A percentile compares a stretch with the other conserved stretches of the same genome.
These are phyloP conservation scores for Neoarius graeffei DNA, from an alignment of 2,113 vertebrate species.

Conservation along the genomic window DNA sequence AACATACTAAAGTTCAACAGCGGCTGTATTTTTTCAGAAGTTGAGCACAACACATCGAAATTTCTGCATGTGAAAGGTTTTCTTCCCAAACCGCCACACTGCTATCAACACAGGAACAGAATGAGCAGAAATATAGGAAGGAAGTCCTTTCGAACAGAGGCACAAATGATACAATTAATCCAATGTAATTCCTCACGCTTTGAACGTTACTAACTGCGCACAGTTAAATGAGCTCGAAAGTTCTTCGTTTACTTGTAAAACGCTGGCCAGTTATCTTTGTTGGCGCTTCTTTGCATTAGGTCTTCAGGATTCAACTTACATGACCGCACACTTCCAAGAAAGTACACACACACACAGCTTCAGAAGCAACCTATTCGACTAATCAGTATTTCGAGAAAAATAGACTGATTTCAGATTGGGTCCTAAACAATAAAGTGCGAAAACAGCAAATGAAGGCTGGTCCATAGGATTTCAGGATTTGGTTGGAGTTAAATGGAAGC, in stretches of 20 bases:
- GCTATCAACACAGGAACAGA: not conserved
- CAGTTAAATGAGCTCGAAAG: not conserved
- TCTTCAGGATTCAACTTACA: not conserved
- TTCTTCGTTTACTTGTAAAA: not conserved
- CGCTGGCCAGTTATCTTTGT: not conserved
- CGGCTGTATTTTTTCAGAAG: not conserved
- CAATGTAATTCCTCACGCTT: not conserved
- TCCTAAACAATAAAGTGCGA: conserved; percentile 21
- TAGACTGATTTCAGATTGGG: too few species aligned
- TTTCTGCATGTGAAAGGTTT: not conserved
- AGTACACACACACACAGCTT: not conserved
- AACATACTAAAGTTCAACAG: not conserved
- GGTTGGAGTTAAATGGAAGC: not conserved
- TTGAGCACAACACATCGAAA: not conserved
- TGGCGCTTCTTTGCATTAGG: not conserved
- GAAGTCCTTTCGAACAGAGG: not conserved
- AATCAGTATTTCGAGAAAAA: not conserved
- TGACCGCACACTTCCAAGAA: not conserved
- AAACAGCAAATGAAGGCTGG: conserved; percentile 1
- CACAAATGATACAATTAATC: not conserved
- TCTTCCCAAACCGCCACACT: not conserved
- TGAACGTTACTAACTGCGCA: not conserved
- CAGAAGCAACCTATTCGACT: not conserved
- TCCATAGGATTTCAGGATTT: not conserved
- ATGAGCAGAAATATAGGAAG: not conserved